Base-by-base conservation (phyloP, 2,113 vertebrate species). In the Hassar affinis region DNA sequence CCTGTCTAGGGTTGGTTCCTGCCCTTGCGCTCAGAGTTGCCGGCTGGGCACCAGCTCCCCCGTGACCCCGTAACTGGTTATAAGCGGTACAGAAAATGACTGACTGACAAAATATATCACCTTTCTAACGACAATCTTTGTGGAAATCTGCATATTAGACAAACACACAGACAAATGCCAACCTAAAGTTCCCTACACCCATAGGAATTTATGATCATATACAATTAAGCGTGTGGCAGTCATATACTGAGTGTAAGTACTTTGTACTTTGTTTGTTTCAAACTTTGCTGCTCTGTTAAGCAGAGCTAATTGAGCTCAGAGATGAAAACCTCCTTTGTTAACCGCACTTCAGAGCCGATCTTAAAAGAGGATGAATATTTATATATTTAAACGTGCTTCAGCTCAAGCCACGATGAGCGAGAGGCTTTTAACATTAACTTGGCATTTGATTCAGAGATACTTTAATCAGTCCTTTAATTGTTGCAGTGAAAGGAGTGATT, bases 251-350 rank as follows among this genome's bases (percentile, higher is more conserved):
- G 69, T 52, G 61, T 17, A 8, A 42, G 10, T 51, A 51, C 49
- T 51, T 42, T n/a, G 59, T 6, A 52, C 72, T 57, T n/a, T 69
- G 30, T 42, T 51, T 22, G 27, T 61, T 74, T 82, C 12, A 74
- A 79, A 71, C 77, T 84, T 68, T 71, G 22, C 42, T 27, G 47
- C 74, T 64, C 59, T 38, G 22, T 77, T 66, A 78, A 77, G 49
- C 81, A 14, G 71, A 78, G 82, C 83, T 84, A 78, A 78, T 84
- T 84, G 45, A 45, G 62, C 59, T 78, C 74, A 57, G 35, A 78
- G 20, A 38, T 49, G n/a, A 62, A 78, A 84, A 10, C 20, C 25
- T 54, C 45, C 38, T 78, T 84, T 79, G 51, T 69, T 84, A 20
- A 42, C 27, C 10, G n/a, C 54, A 59, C 64, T 49, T 79, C 76